Evolutionary conservation across 2,888 invertebrate genomes (phyloP).

Genomic region (Agrochola lychnidis): DNA sequence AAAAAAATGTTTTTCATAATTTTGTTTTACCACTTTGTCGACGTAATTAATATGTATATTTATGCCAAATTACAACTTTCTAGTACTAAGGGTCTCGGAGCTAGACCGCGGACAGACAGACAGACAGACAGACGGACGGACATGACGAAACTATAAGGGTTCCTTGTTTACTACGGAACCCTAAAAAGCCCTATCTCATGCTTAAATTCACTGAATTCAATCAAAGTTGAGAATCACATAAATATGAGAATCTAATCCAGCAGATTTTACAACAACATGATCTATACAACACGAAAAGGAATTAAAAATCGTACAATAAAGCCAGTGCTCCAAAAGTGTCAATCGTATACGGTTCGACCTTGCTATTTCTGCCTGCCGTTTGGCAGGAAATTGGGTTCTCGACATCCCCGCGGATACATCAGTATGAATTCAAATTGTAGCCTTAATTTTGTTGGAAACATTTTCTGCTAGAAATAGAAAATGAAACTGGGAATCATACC

Average conservation of each 20-base stretch:
- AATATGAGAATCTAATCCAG: neutral
- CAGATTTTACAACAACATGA: neutral
- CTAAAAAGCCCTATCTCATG: neutral
- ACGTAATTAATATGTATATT: too few relatives aligned
- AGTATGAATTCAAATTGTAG: constrained; percentile 37
- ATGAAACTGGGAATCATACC: neutral
- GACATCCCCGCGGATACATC: constrained; percentile 38
- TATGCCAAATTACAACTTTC: too few relatives aligned
- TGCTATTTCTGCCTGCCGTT: constrained; percentile 26
- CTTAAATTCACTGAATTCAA: neutral
- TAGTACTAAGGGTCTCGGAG: too few relatives aligned
- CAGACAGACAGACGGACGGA: too few relatives aligned
- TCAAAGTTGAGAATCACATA: neutral
- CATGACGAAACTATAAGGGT: too few relatives aligned
- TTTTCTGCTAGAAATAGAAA: constrained; percentile 16
- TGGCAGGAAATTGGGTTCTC: constrained; percentile 43
- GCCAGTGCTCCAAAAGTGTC: constrained; percentile 23
- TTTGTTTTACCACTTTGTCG: too few relatives aligned
- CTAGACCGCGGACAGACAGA: too few relatives aligned
- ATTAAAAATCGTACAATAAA: constrained; percentile 5
- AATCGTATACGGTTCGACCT: constrained; percentile 32
- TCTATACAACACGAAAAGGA: neutral
- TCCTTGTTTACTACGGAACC: too few relatives aligned
- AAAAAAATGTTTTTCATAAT: too few relatives aligned
- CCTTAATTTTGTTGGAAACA: constrained; percentile 20